These are phyloP conservation scores for Bubo scandiacus DNA, from an alignment of 2,113 vertebrate species.

Conservation along the genomic window DNA sequence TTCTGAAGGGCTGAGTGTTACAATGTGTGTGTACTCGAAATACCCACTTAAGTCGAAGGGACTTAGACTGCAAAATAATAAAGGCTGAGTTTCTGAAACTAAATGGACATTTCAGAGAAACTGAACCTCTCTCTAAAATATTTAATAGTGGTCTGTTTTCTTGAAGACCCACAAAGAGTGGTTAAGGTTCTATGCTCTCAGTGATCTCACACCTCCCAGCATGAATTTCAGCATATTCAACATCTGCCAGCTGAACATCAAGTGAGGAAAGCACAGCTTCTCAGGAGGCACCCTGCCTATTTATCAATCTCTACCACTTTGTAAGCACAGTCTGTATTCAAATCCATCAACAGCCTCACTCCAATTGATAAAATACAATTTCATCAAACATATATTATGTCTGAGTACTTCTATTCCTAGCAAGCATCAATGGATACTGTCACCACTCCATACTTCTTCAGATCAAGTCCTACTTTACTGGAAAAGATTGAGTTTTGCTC, in stretches of 20 bases:
- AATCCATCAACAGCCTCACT: not conserved
- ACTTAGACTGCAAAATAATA: not conserved
- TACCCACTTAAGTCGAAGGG: not conserved
- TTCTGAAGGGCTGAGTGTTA: not conserved
- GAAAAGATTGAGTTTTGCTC: not conserved
- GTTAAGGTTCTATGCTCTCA: not conserved
- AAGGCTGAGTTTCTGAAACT: not conserved
- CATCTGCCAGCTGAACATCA: not conserved
- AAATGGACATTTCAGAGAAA: not conserved
- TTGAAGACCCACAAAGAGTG: not conserved
- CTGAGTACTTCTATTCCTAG: not conserved
- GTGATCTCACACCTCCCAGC: not conserved
- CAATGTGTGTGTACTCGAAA: not conserved
- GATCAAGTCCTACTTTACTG: not conserved
- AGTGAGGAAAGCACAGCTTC: not conserved
- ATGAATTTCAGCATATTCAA: not conserved
- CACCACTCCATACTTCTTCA: not conserved
- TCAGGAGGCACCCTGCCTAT: not conserved
- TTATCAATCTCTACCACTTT: not conserved
- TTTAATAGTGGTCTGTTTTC: not conserved
- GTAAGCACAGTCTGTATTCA: not conserved
- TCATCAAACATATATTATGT: not conserved
- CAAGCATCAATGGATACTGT: not conserved
- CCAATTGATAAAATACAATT: not conserved
- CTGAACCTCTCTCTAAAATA: not conserved